Base-by-base conservation (phyloP, 2,888 invertebrate species). In the Strigamia maritima region DNA sequence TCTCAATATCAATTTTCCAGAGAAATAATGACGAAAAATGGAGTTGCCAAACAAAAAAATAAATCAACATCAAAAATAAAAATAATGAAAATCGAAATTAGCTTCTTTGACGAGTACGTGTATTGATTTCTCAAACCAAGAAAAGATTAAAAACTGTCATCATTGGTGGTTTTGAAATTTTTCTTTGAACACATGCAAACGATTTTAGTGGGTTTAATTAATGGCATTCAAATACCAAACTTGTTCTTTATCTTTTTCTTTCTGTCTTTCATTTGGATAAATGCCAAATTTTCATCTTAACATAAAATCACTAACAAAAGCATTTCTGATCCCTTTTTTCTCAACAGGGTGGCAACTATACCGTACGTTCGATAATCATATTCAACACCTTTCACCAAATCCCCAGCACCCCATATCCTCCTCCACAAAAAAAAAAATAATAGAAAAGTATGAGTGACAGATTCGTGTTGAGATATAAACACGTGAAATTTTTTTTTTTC, bases 191-290 rank as follows among this genome's bases (percentile, higher is more conserved):
- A 54, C 54, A 54, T 54, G 54, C 54, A 54, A 70, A 70, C 28
- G 70, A 70, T 70, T 70, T 12, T 12, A 28, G 28, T 70, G 70
- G 28, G 70, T n/a, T 70, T 70, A 70, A 70, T 70, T 70, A 70
- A 70, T 70, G 70, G 26, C 26, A 70, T 70, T 26, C 70, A 70
- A 70, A 70, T 70, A 26, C 70, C 70, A 70, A 70, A 26, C 70
- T 70, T 14, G 26, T 70, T 70, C 70, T 70, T 70, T 28, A 70
- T 70, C 70, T 70, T 70, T 70, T 28, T 70, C 28, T 28, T n/a
- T 16, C 70, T 28, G 54, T 54, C 4, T 10, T 54, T 19, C 28
- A 4, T 28, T 28, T 70, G 70, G 70, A 24, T 4, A 70, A 24
- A 10, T 70, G 70, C 70, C 70, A 70, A 70, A n/a, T 70, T 70